Percentiles rank a stretch among this genome's conserved stretches.
phyloP scores from a whole-genome alignment of 2,113 vertebrate genomes.

The Scomber scombrus region DNA sequence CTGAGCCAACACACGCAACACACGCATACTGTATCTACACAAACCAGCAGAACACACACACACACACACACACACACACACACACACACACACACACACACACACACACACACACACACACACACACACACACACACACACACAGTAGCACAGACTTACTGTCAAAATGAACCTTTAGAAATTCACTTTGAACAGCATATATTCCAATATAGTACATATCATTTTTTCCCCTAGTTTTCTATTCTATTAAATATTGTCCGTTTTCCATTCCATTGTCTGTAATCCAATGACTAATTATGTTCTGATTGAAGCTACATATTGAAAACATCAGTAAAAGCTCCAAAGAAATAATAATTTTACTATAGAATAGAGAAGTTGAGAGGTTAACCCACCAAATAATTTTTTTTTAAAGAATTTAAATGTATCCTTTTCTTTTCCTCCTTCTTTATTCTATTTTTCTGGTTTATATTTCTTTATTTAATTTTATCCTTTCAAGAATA shows the following conservation, averaged over 20 bases:
- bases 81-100: neutral
- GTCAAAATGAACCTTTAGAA: conserved; percentile 1
- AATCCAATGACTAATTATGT: neutral
- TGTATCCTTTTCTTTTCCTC: neutral
- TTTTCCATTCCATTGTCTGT: neutral
- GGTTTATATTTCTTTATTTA: neutral
- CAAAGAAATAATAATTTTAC: neutral
- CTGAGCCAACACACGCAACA: conserved; percentile 33
- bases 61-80: neutral
- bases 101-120: neutral
- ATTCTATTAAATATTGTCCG: neutral
- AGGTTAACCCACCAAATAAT: neutral
- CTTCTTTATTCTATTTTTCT: neutral
- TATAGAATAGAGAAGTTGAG: neutral
- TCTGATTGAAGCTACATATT: neutral
- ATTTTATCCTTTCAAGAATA: neutral
- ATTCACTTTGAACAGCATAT: neutral
- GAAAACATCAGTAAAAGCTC: neutral
- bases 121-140: no score
- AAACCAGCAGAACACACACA: neutral
- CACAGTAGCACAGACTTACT: no score
- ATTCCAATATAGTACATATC: neutral
- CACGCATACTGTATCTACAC: neutral
- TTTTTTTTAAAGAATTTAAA: no score
- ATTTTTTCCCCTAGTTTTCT: neutral